Evolutionary conservation across 2,797 vertebrate genomes (phyloP).

Genomic region (Gymnothorax reevesii): DNA sequence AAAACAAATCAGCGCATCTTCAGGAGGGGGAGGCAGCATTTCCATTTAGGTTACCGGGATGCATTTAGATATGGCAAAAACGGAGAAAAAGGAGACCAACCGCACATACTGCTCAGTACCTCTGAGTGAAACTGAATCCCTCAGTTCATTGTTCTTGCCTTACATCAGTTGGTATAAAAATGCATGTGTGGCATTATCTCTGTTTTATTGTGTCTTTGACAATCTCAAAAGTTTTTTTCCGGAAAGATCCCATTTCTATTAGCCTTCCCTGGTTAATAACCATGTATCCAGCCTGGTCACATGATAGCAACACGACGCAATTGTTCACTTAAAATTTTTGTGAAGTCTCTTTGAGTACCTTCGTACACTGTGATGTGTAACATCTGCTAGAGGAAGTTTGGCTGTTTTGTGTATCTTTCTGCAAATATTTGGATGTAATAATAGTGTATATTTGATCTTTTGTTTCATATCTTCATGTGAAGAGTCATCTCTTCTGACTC

Average conservation of each 20-base stretch:
- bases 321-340: not conserved
- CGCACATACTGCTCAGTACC: conserved; percentile 66
- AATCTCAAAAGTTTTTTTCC: not conserved
- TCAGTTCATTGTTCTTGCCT: conserved; percentile 55
- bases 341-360: not conserved
- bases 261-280: not conserved
- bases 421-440: conserved; percentile 12
- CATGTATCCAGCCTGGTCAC: not conserved
- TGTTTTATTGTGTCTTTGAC: not conserved
- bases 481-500: conserved; percentile 64
- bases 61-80: conserved; percentile 71
- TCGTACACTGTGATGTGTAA: not conserved
- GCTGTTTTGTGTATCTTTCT: conserved; percentile 1
- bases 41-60: conserved; percentile 62
- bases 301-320: not conserved
- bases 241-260: not conserved
- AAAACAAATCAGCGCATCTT: conserved; percentile 57
- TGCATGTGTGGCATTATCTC: not conserved
- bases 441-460: conserved; percentile 41
- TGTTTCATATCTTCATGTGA: conserved; percentile 43
- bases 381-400: not conserved
- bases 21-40: conserved; percentile 68
- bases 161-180: not conserved
- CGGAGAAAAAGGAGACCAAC: conserved; percentile 62
- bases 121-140: conserved; percentile 51